Percentiles rank a stretch among this genome's conserved stretches.
phyloP scores from a whole-genome alignment of 2,113 vertebrate species.

The Potamarius usumacintae region DNA sequence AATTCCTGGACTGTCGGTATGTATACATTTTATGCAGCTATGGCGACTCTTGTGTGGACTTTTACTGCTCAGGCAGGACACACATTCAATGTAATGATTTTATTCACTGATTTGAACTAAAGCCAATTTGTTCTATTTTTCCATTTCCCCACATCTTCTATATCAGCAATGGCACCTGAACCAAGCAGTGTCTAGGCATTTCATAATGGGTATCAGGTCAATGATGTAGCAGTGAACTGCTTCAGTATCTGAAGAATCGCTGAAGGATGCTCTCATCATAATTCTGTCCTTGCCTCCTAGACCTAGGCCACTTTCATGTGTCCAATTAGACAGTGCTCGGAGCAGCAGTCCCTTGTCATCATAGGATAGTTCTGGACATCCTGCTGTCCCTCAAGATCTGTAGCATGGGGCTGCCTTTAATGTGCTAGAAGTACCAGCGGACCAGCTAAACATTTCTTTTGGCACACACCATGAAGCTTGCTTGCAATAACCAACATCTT shows the following conservation, averaged over 20 bases:
- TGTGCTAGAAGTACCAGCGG: background rate
- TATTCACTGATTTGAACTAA: background rate
- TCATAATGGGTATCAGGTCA: background rate
- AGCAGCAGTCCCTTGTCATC: constrained; percentile 1
- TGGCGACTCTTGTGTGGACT: background rate
- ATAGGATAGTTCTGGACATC: constrained; percentile 13
- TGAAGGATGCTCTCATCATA: constrained; percentile 6
- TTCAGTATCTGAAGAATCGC: background rate
- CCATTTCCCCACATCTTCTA: background rate
- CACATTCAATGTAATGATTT: background rate
- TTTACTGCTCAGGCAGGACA: background rate
- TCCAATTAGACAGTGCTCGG: constrained; percentile 27
- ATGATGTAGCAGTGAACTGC: background rate
- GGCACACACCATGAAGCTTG: background rate
- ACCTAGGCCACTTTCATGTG: background rate
- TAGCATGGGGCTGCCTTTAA: background rate
- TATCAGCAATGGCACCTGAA: background rate
- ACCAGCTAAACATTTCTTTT: background rate
- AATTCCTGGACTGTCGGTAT: background rate
- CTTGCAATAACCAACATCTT: background rate
- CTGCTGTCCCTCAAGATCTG: background rate
- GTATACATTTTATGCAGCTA: background rate
- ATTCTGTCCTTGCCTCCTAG: background rate
- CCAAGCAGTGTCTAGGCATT: background rate
- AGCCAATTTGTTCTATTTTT: constrained; percentile 2